phyloP scores from a whole-genome alignment of 2,113 vertebrate species.

The Danionella cerebrum region DNA sequence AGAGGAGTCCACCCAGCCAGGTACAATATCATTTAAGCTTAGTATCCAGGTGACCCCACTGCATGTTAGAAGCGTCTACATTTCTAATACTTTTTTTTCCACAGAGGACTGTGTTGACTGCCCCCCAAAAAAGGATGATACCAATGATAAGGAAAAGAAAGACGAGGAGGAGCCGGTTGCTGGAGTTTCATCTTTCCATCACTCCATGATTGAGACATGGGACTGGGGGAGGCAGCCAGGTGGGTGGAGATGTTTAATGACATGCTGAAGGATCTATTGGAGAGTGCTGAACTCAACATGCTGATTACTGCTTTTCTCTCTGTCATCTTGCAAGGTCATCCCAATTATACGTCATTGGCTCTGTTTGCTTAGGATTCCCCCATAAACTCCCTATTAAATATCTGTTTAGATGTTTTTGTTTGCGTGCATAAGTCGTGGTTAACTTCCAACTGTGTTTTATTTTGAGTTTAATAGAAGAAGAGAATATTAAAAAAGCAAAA shows the following conservation, averaged over 20 bases:
- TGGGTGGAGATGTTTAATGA: slow-evolving; percentile 49
- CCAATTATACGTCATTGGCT: background rate
- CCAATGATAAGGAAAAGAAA: slow-evolving; percentile 92
- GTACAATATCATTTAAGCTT: slow-evolving; percentile 42
- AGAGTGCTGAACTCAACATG: slow-evolving; percentile 22
- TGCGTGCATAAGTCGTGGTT: too few relatives aligned
- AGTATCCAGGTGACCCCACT: background rate
- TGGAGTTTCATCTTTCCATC: slow-evolving; percentile 66
- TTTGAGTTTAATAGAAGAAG: too few relatives aligned
- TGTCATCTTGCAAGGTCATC: slow-evolving; percentile 18
- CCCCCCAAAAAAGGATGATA: slow-evolving; percentile 88
- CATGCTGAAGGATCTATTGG: background rate
- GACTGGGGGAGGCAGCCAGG: slow-evolving; percentile 96
- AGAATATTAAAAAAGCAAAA: too few relatives aligned
- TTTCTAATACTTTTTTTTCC: background rate
- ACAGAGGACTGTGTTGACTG: slow-evolving; percentile 83
- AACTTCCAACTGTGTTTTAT: too few relatives aligned
- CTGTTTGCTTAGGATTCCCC: background rate
- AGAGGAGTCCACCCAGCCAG: slow-evolving; percentile 75
- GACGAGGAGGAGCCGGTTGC: slow-evolving; percentile 81
- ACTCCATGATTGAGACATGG: slow-evolving; percentile 95
- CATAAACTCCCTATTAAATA: too few relatives aligned
- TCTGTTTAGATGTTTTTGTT: too few relatives aligned
- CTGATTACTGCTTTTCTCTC: slow-evolving; percentile 10
- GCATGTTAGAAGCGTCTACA: too few relatives aligned